Base-by-base conservation (phyloP, 2,797 vertebrate genomes). In the Bryconaethiops microstoma region DNA sequence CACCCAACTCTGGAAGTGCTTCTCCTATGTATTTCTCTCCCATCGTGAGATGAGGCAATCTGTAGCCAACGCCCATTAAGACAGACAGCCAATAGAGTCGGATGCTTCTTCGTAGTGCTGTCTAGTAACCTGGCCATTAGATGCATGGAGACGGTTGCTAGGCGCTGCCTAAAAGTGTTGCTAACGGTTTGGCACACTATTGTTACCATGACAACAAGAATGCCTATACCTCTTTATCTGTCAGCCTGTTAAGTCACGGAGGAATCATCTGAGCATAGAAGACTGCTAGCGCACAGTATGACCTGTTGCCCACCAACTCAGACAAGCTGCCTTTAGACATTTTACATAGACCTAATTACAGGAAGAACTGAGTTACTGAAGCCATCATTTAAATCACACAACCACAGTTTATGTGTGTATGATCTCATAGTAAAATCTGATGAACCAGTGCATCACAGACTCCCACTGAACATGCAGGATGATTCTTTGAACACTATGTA, bases 161-260 rank as follows among this genome's bases (percentile, higher is more conserved):
- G 86, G 86, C 78, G 69, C 83, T 63, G 72, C 82, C 87, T 83
- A 82, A 88, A 86, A 82, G 82, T 86, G 83, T 78, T 73, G 75
- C 82, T 82, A 82, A 79, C 55, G 69, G 78, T 82, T 81, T 79
- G 78, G 83, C 63, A 45, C 72, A 83, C 77, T 76, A 73, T 74
- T 88, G 87, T 88, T 88, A 84, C 87, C 82, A 85, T 85, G 87
- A 84, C 87, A 81, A 88, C 87, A 42, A 39, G 75, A 81, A 88
- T 83, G 83, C 82, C 82, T 85, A 67, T 70, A 29, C 79, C 82
- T 82, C 77, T 77, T 57, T 70, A 40, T 55, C 25, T 79, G 78
- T 71, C 74, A 70, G 75, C 48, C 59, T 72, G 64, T 57, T 68
- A 57, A 82, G 68, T 74, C 64, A 40, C 57, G 7, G 57, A 82